Evolutionary conservation across 2,113 vertebrate genomes (phyloP), one percentile per base, ranked within the genome.

Genomic region (Athene noctua): DNA sequence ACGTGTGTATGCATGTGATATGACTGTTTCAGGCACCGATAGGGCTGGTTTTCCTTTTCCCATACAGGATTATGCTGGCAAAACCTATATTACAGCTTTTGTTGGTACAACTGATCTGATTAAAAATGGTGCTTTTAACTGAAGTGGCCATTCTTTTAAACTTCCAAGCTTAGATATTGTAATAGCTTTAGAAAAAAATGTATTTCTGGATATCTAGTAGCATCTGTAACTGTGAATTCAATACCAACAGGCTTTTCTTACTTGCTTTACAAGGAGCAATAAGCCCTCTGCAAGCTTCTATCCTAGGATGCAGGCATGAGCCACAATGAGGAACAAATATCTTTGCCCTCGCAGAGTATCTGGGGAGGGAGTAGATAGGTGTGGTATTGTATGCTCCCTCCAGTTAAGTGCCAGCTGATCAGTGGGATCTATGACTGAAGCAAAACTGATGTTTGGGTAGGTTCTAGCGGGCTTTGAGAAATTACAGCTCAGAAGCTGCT

Each of bases 1-100:
- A 15, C 1, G 2, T 27, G 19, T 44, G 30, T n/a, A 11, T 12
- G 3, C 34, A 2, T 30, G 49, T 5, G 7, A 11, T 62, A 15
- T 0, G 1, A 57, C 40, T 55, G 36, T 72, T 90, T 93, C 36
- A 57, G 44, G 15, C 34, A 34, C 34, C 0, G 2, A 8, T 7
- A 26, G 25, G 32, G n/a, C 49, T n/a, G 19, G 10, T 49, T 93
- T 86, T 90, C 34, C 20, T 85, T 90, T 75, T 83, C 17, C 46
- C 20, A 1, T 54, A 17, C 36, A 72, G 57, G 26, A 40, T 89
- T 83, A 34, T 67, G 17, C 47, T 79, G 47, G 27, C 59, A 91
- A 78, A 88, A 79, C 34, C 36, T 59, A 2, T 19, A 7, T 57
- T 59, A 67, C 5, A 13, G 12, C 54, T 80, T 90, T 25, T 79